Evolutionary conservation across 2,888 invertebrate species (phyloP).

Genomic region (Julus scanicus): DNA sequence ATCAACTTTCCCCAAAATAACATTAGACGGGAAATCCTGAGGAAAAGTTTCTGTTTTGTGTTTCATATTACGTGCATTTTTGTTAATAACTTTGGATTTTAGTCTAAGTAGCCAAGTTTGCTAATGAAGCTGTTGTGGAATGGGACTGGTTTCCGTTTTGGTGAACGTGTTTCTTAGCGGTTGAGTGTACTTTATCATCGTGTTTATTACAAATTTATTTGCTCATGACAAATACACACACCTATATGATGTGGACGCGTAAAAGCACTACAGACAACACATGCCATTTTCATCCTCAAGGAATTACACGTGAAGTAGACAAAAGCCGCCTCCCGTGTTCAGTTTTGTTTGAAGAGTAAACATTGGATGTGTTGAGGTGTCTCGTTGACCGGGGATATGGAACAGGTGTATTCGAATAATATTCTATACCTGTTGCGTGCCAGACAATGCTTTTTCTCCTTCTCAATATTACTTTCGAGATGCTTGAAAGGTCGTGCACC

Average conservation of each 20-base stretch:
- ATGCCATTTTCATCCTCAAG: constrained; percentile 17
- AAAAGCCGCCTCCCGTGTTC: constrained; percentile 27
- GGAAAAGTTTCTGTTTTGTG: no score
- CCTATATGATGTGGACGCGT: constrained; percentile 2
- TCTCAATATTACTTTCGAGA: not conserved
- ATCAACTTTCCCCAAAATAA: no score
- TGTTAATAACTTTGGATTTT: not conserved
- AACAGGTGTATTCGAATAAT: constrained; percentile 29
- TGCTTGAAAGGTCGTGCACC: not conserved
- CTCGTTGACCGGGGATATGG: constrained; percentile 7
- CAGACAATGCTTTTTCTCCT: not conserved
- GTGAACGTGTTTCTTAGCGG: not conserved
- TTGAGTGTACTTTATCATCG: constrained; percentile 34
- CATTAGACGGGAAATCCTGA: no score
- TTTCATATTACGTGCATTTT: no score
- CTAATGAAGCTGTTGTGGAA: not conserved
- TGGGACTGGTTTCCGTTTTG: not conserved
- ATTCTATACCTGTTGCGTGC: not conserved
- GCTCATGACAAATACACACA: constrained; percentile 1
- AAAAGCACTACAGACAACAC: not conserved
- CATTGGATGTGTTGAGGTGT: constrained; percentile 26
- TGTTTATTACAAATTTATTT: not conserved
- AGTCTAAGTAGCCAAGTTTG: not conserved
- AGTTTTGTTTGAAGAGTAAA: not conserved
- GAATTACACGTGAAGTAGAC: constrained; percentile 13